Evolutionary conservation across 2,113 vertebrate genomes (phyloP), one percentile per base, ranked within the genome.

Genomic region (Oryzias celebensis): DNA sequence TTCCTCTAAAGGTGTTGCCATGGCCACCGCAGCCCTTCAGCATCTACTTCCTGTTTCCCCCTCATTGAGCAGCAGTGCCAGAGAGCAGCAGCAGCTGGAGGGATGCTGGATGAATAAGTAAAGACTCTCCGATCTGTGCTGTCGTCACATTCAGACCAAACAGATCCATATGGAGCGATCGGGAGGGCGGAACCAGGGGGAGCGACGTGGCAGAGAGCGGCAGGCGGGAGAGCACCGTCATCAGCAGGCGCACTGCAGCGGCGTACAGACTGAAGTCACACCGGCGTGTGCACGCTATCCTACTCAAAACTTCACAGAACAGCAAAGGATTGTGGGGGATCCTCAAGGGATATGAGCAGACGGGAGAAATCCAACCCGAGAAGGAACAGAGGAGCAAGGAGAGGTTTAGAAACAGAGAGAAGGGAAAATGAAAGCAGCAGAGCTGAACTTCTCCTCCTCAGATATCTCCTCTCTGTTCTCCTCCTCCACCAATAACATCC

Each of bases 41-140:
- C 56, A 75, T 80, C 75, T 75, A 68, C 81, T 85, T 88, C 83
- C 87, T 69, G 81, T 68, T 86, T 85, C 80, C 65, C 59, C 54
- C 62, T 80, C 52, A 28, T 64, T 54, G 3, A 42, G 56, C 61
- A 53, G 68, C 1, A 12, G 41, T 70, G 53, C 43, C 53, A 18
- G 62, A 68, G 31, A 59, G 83, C 71, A 65, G 74, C 71, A 57
- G 69, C 28, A 41, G 47, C 53, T 26, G 49, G 68, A 54, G 59
- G 53, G 59, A 65, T 78, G 62, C 74, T 57, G 59, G 80, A 88
- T 85, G 61, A 88, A 89, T 87, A 83, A 88, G 70, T 89, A 83
- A 91, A 83, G 62, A 64, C 75, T 75, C 66, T 71, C 23, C 51
- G 50, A 53, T 73, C 65, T 59, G 69, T 64, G 81, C 60, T 50